phyloP scores from a whole-genome alignment of 2,797 vertebrate species.

The Serranus cabrilla region DNA sequence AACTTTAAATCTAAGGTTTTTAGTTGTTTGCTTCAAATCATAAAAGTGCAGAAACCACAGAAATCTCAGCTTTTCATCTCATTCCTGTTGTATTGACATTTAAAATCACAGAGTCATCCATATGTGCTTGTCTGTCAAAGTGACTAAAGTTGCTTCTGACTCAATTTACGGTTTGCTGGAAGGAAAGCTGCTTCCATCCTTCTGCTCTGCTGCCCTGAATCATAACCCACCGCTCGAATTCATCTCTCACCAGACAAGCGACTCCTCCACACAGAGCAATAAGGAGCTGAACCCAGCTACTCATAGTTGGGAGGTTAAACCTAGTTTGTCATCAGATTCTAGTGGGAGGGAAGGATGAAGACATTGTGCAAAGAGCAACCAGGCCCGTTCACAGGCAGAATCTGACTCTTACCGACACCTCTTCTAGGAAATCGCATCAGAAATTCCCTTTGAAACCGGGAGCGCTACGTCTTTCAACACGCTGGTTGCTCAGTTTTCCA shows the following conservation, averaged over 20 bases:
- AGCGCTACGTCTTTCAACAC: constrained; percentile 15
- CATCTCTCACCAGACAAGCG: constrained; percentile 61
- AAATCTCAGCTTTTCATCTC: neutral
- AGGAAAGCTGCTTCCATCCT: constrained; percentile 29
- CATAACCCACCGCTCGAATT: constrained; percentile 54
- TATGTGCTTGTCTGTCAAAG: neutral
- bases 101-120: neutral
- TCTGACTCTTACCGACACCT: constrained; percentile 69
- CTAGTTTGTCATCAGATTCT: constrained; percentile 83
- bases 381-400: constrained; percentile 48
- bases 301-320: constrained; percentile 79
- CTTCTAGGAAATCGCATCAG: constrained; percentile 66
- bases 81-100: neutral
- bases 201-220: constrained; percentile 55
- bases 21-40: neutral
- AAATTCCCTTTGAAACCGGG: constrained; percentile 52
- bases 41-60: neutral
- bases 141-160: constrained; percentile 11
- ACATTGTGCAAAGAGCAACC: constrained; percentile 67
- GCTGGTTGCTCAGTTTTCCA: constrained; percentile 14
- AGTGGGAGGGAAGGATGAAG: constrained; percentile 71
- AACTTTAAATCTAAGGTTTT: neutral
- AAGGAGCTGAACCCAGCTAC: constrained; percentile 69
- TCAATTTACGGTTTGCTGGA: constrained; percentile 12
- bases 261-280: constrained; percentile 75